Base-by-base conservation (phyloP, 2,113 vertebrate species). In the Anseranas semipalmata region DNA sequence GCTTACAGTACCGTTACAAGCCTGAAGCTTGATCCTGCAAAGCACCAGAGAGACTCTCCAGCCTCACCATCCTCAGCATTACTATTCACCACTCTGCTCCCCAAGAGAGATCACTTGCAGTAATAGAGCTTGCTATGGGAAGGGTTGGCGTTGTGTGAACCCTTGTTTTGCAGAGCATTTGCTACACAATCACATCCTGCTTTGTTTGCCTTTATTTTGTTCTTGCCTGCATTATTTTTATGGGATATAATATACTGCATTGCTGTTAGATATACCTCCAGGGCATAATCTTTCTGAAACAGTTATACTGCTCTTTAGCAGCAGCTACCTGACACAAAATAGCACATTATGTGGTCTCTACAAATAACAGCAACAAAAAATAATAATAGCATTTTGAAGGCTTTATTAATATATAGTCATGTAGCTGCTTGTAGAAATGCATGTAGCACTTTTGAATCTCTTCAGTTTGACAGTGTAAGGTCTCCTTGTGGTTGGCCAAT, bases 181-280 rank as follows among this genome's bases (percentile, higher is more conserved):
- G 56, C 83, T 24, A 18, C 35, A 11, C 5, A 60, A 28, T 78
- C 52, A 10, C 43, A 90, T 28, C 15, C 50, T 78, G 45, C 27
- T 94, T 85, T 79, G 32, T 66, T 92, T 95, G 62, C 45, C 59
- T 93, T 83, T 35, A 37, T 79, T 89, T 90, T 65, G 22, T 33
- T 92, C 83, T 77, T 67, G 55, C 10, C 63, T 43, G 10, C 50
- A 43, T 65, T 85, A 50, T 76, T 89, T 87, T 90, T 58, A 72
- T 67, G 48, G 56, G 16, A 22, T 78, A 33, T 37, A 45, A 85
- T 28, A 73, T 15, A 72, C 58, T 45, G 32, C 21, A 19, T 45
- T 89, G 83, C 22, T 81, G 30, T 53, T 74, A 92, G 73, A 87
- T 62, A 19, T 76, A 58, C 28, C 77, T 72, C 65, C 58, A 41